Base-by-base conservation (phyloP, 2,113 vertebrate species). In the Panthera tigris region DNA sequence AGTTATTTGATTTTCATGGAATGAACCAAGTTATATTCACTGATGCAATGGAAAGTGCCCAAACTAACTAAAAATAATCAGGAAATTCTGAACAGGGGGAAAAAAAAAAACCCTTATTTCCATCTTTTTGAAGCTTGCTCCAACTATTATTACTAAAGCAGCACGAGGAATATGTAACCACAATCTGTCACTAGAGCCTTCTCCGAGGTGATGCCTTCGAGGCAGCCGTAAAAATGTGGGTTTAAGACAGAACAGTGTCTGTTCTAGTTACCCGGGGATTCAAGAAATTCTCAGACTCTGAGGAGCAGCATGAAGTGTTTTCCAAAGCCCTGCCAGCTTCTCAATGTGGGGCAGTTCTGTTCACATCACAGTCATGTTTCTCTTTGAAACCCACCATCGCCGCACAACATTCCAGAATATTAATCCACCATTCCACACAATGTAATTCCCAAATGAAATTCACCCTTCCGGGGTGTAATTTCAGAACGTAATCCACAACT, bases 61-160 rank as follows among this genome's bases (percentile, higher is more conserved):
- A 66, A 68, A 95, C 5, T 8, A 96, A 98, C 76, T 25, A 31
- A 95, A 98, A 98, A 95, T 96, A 66, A 78, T 96, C 96, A 93
- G 95, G 91, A 98, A 98, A 97, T 96, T 92, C 88, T 98, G 95
- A 98, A 94, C 91, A 12, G 93, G 94, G 65, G 31, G 65, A 7
- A 2, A 74, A 74, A 45, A 95, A 95, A 95, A 73, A 93, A 89
- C 27, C 7, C 80, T 36, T 78, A 61, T 98, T 98, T 97, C 96
- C 93, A 96, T 95, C n/a, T 95, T 98, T 98, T 95, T 98, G 97
- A 98, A 98, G 94, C 0, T 2, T 91, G 27, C 84, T 97, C 80
- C 89, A 98, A 93, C 91, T 97, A 78, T 39, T 66, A 92, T 66
- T 94, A 89, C 92, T 94, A 91, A 97, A 78, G 91, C 45, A 89